phyloP scores from a whole-genome alignment of 2,113 vertebrate genomes.

The Tragulus kanchil region DNA sequence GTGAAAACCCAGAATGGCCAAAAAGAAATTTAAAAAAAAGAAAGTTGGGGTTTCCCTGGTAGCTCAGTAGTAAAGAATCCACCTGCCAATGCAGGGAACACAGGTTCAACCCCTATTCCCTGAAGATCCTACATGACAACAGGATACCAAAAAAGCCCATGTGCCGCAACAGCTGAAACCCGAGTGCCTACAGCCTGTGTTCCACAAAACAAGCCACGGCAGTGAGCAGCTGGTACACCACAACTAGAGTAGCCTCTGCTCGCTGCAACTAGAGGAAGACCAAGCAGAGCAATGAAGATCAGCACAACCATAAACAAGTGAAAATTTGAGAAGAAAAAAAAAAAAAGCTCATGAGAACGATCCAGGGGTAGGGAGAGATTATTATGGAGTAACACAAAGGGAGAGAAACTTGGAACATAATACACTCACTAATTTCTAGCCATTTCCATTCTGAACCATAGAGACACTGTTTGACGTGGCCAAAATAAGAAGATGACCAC shows the following conservation, averaged over 20 bases:
- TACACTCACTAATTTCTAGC: neutral
- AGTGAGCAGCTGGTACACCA: fast-evolving
- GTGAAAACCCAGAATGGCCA: too few relatives aligned
- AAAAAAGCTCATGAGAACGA: neutral
- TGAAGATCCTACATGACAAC: neutral
- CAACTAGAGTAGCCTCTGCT: neutral
- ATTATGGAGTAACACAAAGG: neutral
- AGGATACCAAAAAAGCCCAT: neutral
- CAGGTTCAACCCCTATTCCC: neutral
- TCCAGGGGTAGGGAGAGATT: neutral
- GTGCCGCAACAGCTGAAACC: neutral
- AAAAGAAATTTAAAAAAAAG: neutral
- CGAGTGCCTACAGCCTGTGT: neutral
- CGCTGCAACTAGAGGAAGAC: neutral
- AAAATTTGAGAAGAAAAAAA: neutral
- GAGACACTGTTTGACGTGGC: neutral
- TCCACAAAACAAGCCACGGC: neutral
- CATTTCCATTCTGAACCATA: neutral
- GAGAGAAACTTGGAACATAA: neutral
- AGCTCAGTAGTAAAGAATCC: neutral
- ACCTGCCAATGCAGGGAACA: neutral
- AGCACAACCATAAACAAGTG: neutral
- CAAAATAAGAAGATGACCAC: neutral
- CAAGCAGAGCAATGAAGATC: neutral
- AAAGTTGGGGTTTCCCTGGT: neutral